These are phyloP conservation scores for Gymnocheta viridis DNA, from an alignment of 2,888 invertebrate species.

Conservation along the genomic window DNA sequence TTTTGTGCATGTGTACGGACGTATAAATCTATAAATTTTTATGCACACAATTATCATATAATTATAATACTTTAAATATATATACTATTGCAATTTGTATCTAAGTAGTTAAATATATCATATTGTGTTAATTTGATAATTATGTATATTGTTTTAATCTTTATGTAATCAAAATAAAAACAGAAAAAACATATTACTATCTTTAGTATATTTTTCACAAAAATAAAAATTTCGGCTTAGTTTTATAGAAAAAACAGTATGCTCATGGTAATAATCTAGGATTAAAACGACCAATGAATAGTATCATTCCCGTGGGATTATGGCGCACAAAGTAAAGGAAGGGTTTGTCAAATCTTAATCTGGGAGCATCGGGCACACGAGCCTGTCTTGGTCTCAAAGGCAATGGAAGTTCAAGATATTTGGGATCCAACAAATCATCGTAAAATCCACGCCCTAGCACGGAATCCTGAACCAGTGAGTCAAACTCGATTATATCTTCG, in stretches of 20 bases:
- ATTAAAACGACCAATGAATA: conserved; percentile 94
- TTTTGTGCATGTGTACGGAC: background rate
- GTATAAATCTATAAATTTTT: background rate
- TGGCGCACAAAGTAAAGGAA: conserved; percentile 94
- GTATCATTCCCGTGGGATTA: conserved; percentile 94
- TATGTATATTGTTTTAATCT: background rate
- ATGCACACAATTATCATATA: conserved; percentile 33
- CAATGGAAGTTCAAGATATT: conserved; percentile 84
- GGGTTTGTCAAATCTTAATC: conserved; percentile 92
- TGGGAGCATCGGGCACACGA: conserved; percentile 86
- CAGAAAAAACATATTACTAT: conserved; percentile 18
- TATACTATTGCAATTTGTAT: background rate
- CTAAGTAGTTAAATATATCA: background rate
- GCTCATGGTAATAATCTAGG: conserved; percentile 89
- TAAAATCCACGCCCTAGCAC: conserved; percentile 85
- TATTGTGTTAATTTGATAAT: too few relatives aligned
- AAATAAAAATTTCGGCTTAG: conserved; percentile 28
- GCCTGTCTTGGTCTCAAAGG: conserved; percentile 88
- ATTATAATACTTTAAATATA: conserved; percentile 19
- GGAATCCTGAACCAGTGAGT: conserved; percentile 83
- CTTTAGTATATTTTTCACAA: conserved; percentile 15
- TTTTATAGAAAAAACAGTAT: background rate
- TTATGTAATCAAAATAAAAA: conserved; percentile 10
- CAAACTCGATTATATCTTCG: conserved; percentile 78
- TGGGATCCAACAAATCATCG: conserved; percentile 85